A percentile compares a stretch with the other conserved stretches of the same genome.
phyloP scores from a whole-genome alignment of 2,113 vertebrate genomes.

The Anser cygnoides region DNA sequence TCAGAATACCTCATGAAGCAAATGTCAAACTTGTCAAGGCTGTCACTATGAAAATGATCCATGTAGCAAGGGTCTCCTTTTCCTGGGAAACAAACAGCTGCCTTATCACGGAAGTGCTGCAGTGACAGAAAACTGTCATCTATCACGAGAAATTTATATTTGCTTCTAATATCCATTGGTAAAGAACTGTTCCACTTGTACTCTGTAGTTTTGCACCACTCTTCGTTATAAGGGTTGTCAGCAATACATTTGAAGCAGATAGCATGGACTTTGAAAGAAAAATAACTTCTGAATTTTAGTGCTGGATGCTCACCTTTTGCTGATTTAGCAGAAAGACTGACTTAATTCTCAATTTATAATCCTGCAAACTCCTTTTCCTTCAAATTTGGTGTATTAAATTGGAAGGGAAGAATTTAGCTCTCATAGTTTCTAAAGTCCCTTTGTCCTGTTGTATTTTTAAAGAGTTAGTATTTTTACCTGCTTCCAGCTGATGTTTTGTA shows the following conservation, averaged over 20 bases:
- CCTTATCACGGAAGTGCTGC: constrained; percentile 67
- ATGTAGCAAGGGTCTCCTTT: constrained; percentile 79
- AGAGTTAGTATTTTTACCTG: background rate
- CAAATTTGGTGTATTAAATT: background rate
- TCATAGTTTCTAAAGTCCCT: background rate
- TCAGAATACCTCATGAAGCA: constrained; percentile 76
- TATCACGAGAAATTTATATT: constrained; percentile 56
- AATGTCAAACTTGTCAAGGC: constrained; percentile 85
- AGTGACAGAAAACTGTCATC: constrained; percentile 68
- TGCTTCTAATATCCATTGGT: constrained; percentile 45
- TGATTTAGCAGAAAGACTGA: background rate
- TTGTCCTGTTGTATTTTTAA: background rate
- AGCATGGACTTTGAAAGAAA: background rate
- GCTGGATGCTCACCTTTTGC: background rate
- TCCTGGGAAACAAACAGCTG: constrained; percentile 79
- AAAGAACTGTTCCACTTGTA: constrained; percentile 38
- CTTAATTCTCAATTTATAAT: background rate
- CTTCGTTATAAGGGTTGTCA: background rate
- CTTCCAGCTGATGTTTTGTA: background rate
- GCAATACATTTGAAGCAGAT: background rate
- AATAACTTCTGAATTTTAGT: background rate
- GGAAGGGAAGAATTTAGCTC: background rate
- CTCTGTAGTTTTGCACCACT: background rate
- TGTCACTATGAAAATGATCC: constrained; percentile 83
- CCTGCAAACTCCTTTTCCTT: background rate